Conservation (phyloP, 2,113 vertebrate species). For the Xerus inauris region DNA sequence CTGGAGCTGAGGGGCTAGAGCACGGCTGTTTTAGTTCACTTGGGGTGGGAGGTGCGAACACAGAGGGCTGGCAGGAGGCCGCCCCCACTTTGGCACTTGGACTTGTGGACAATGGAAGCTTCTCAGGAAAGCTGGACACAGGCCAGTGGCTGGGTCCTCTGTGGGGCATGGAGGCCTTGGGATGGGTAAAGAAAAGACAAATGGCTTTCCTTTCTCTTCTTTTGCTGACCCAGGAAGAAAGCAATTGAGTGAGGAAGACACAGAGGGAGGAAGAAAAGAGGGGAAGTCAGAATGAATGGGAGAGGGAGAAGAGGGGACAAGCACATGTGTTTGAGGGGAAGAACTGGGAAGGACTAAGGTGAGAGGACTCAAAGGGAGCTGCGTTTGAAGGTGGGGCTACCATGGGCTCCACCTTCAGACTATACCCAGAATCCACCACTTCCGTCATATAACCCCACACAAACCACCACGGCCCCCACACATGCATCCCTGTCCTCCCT, state of each 20-base stretch:
- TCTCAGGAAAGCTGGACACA: neutral
- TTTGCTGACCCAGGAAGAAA: neutral
- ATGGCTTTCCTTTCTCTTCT: neutral
- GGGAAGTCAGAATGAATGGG: neutral
- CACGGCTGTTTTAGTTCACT: accelerated
- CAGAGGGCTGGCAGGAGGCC: neutral
- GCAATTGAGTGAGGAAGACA: neutral
- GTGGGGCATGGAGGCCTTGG: neutral
- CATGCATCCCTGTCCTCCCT: accelerated
- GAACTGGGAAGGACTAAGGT: neutral
- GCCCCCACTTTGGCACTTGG: neutral
- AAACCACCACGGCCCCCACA: accelerated
- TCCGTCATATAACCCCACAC: accelerated
- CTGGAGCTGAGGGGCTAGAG: accelerated
- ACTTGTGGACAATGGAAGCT: neutral
- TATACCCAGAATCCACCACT: neutral
- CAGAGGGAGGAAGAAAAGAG: neutral
- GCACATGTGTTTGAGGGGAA: neutral
- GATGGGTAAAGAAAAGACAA: neutral
- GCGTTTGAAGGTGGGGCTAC: neutral
- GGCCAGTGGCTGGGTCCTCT: neutral
- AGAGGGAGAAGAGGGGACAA: neutral
- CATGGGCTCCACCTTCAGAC: neutral
- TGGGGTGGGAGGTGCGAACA: neutral
- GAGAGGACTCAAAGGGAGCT: neutral